phyloP scores from a whole-genome alignment of 2,113 vertebrate genomes.

The Calypte anna region DNA sequence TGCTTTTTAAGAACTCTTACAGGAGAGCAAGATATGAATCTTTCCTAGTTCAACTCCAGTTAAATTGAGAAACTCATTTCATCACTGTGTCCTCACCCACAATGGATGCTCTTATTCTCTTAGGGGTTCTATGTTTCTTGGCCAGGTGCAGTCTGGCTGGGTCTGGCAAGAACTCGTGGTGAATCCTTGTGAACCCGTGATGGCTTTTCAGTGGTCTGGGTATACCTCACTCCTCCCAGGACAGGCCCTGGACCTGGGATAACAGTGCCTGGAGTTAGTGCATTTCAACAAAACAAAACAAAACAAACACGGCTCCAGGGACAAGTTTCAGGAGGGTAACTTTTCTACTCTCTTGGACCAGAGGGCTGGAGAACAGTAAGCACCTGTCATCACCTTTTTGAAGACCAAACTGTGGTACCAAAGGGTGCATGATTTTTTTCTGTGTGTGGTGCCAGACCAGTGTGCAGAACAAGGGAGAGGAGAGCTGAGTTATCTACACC shows the following conservation, averaged over 20 bases:
- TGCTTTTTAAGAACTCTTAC: not conserved
- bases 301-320: not conserved
- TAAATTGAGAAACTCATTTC: not conserved
- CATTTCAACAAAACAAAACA: not conserved
- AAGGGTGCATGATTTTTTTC: rapidly evolving
- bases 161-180: not conserved
- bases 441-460: not conserved
- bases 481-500: not conserved
- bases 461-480: not conserved
- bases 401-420: not conserved
- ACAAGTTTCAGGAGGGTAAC: not conserved
- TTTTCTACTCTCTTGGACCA: not conserved
- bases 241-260: not conserved
- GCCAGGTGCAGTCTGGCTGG: not conserved
- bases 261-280: not conserved
- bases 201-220: not conserved
- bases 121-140: not conserved
- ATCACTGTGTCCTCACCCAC: not conserved
- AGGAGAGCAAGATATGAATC: not conserved
- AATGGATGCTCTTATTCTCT: not conserved
- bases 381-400: rapidly evolving
- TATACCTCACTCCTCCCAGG: not conserved
- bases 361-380: not conserved
- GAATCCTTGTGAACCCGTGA: not conserved
- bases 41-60: not conserved